phyloP scores from a whole-genome alignment of 2,888 invertebrate genomes.

The Oscheius sp. region DNA sequence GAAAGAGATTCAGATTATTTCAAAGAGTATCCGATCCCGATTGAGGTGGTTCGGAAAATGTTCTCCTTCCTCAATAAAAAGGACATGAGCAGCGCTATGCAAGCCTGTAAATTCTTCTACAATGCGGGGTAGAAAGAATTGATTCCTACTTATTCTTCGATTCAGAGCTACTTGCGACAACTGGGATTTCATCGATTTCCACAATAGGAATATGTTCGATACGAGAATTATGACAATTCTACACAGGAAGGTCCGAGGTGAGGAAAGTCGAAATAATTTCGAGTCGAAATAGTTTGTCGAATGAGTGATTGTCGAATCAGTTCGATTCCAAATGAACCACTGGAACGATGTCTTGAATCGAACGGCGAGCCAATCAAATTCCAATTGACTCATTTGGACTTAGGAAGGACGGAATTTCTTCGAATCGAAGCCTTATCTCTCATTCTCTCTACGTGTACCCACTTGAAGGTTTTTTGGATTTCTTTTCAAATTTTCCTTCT shows the following conservation, averaged over 20 bases:
- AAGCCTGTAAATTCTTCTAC: slow-evolving; percentile 20
- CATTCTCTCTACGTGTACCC: slow-evolving; percentile 4
- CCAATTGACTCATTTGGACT: slow-evolving; percentile 27
- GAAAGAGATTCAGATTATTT: slow-evolving; percentile 21
- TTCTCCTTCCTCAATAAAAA: slow-evolving; percentile 22
- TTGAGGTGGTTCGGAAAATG: slow-evolving; percentile 11
- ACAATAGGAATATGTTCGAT: neutral
- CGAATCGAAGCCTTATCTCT: neutral
- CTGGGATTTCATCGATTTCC: slow-evolving; percentile 17
- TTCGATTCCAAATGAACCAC: too few species aligned
- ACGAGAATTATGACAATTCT: neutral
- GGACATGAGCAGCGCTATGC: slow-evolving; percentile 26
- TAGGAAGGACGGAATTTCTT: slow-evolving; percentile 18
- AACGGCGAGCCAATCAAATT: too few species aligned
- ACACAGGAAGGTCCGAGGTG: neutral
- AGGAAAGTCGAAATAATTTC: slow-evolving; percentile 4
- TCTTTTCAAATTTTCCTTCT: neutral
- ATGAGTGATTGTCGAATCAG: too few species aligned
- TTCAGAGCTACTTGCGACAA: slow-evolving; percentile 13
- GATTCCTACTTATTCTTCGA: neutral
- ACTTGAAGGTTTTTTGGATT: too few species aligned
- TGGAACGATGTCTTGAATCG: too few species aligned
- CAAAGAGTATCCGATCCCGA: slow-evolving; percentile 10
- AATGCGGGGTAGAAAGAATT: neutral
- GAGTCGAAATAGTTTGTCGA: slow-evolving; percentile 2